phyloP scores from a whole-genome alignment of 2,113 vertebrate genomes.

The Paradoxurus hermaphroditus region DNA sequence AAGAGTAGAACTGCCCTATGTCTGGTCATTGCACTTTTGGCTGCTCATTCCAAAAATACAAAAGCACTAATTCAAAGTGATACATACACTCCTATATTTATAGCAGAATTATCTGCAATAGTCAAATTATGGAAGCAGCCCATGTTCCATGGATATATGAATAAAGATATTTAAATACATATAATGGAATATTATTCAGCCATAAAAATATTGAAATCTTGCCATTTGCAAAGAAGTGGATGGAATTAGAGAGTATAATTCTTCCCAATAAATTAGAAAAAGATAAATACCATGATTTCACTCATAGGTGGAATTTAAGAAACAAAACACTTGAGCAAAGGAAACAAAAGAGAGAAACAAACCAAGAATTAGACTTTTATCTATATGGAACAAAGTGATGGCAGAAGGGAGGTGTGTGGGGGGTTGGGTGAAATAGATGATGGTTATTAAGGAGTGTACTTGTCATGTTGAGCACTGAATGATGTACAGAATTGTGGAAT shows the following conservation, averaged over 20 bases:
- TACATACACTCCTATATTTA: neutral
- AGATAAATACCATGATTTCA: neutral
- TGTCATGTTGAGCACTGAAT: neutral
- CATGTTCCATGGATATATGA: neutral
- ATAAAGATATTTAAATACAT: neutral
- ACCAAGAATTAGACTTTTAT: neutral
- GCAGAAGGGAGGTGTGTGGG: neutral
- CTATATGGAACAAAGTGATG: neutral
- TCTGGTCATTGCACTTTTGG: neutral
- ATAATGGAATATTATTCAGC: neutral
- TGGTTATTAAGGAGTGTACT: neutral
- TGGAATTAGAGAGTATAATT: neutral
- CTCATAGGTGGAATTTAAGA: neutral
- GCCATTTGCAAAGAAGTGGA: neutral
- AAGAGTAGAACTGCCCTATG: too few species aligned
- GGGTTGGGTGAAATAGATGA: neutral
- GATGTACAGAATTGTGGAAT: neutral
- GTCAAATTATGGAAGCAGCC: neutral
- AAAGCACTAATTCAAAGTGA: neutral
- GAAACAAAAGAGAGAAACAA: neutral
- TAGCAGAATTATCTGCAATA: neutral
- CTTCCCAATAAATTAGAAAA: neutral
- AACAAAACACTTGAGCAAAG: neutral
- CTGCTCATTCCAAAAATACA: neutral
- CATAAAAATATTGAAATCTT: neutral